Percentiles rank a stretch among this genome's conserved stretches.
These are phyloP conservation scores for Novumbra hubbsi DNA, from an alignment of 2,797 vertebrate species.

Conservation along the genomic window DNA sequence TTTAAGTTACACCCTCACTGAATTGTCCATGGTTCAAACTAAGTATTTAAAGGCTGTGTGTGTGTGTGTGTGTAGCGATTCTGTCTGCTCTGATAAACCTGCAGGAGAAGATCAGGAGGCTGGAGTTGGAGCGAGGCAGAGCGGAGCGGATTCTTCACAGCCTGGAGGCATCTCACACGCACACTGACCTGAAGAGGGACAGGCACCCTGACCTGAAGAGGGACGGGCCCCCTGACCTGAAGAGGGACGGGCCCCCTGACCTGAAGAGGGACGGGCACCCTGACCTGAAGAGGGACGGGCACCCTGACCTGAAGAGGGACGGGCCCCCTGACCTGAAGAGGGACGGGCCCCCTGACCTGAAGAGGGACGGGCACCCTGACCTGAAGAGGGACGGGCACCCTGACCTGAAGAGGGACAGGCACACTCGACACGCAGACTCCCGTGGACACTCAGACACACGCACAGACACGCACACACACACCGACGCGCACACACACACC, in stretches of 20 bases:
- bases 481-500: background rate
- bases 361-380: slow-evolving; percentile 3
- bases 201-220: slow-evolving; percentile 13
- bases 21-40: too few relatives aligned
- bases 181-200: slow-evolving; percentile 11
- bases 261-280: background rate
- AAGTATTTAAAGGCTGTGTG: background rate
- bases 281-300: too few relatives aligned
- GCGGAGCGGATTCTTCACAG: slow-evolving; percentile 73
- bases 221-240: slow-evolving; percentile 1
- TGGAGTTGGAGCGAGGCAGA: slow-evolving; percentile 85
- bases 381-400: too few relatives aligned
- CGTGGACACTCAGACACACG: background rate
- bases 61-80: slow-evolving; percentile 75
- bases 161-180: slow-evolving; percentile 56
- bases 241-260: too few relatives aligned
- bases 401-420: slow-evolving; percentile 3
- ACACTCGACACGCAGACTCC: slow-evolving; percentile 1
- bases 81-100: slow-evolving; percentile 92
- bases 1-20: too few relatives aligned
- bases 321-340: too few relatives aligned
- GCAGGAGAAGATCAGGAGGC: slow-evolving; percentile 87
- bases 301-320: slow-evolving; percentile 11
- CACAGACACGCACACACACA: slow-evolving; percentile 9
- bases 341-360: slow-evolving; percentile 22